Evolutionary conservation across 2,113 vertebrate species (phyloP).

Genomic region (Leptocoma aspasia): DNA sequence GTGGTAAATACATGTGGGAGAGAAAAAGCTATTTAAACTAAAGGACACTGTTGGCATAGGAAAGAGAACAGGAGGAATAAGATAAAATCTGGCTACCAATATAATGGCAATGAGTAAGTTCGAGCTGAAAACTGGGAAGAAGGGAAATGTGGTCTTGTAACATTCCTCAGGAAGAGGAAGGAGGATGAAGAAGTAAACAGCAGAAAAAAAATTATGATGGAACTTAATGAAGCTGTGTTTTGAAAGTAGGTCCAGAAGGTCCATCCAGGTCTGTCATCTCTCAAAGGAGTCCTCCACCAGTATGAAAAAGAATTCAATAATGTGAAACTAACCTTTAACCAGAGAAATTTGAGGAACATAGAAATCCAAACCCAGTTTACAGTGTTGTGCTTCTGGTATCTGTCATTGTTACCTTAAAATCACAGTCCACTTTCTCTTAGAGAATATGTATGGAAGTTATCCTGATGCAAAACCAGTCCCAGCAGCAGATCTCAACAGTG

Average conservation of each 20-base stretch:
- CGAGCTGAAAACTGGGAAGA: not conserved
- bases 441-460: not conserved
- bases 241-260: not conserved
- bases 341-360: not conserved
- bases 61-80: not conserved
- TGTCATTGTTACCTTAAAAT: constrained; percentile 2
- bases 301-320: not conserved
- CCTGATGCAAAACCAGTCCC: not conserved
- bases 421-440: not conserved
- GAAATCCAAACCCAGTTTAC: not conserved
- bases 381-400: not conserved
- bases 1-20: not conserved
- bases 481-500: constrained; percentile 18
- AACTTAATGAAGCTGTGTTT: not conserved
- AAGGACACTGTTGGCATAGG: not conserved
- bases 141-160: not conserved
- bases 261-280: not conserved
- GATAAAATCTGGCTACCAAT: not conserved
- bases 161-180: not conserved
- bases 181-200: not conserved
- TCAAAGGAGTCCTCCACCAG: not conserved
- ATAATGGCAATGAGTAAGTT: not conserved
- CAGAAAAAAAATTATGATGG: not conserved
- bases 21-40: not conserved
- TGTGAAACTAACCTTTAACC: not conserved